These are phyloP conservation scores for Hycleus cichorii DNA, from an alignment of 1,140 invertebrate genomes.

Conservation along the genomic window DNA sequence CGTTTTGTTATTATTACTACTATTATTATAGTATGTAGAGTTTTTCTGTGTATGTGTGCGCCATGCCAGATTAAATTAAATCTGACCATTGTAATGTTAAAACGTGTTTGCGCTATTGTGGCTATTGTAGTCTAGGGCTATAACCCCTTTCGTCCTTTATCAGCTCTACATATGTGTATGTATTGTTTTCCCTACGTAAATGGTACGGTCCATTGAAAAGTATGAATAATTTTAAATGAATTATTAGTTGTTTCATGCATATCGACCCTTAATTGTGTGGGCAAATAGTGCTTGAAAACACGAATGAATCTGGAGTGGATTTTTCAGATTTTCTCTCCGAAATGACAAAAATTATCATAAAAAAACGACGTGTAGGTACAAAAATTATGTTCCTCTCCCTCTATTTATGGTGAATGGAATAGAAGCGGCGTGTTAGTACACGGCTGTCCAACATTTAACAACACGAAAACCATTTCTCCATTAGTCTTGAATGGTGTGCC, in stretches of 20 bases:
- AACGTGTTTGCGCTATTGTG: conserved; percentile 23
- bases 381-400: too few relatives aligned
- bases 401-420: too few relatives aligned
- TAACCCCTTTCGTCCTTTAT: conserved; percentile 14
- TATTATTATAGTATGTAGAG: too few relatives aligned
- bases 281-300: too few relatives aligned
- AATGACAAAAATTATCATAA: too few relatives aligned
- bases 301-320: too few relatives aligned
- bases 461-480: conserved; percentile 8
- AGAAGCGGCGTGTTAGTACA: too few relatives aligned
- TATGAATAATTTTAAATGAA: conserved; percentile 25
- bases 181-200: conserved; percentile 18
- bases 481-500: conserved; percentile 14
- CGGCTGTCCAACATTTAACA: too few relatives aligned
- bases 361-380: too few relatives aligned
- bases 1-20: too few relatives aligned
- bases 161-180: conserved; percentile 13
- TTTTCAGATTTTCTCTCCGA: too few relatives aligned
- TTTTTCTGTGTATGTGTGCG: too few relatives aligned
- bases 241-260: conserved; percentile 20
- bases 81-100: conserved; percentile 20
- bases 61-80: conserved; percentile 23
- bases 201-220: conserved; percentile 19
- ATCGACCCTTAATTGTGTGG: conserved; percentile 5
- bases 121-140: conserved; percentile 13